These are phyloP conservation scores for Eupelmus urozonus DNA, from an alignment of 2,888 invertebrate genomes.

Conservation along the genomic window DNA sequence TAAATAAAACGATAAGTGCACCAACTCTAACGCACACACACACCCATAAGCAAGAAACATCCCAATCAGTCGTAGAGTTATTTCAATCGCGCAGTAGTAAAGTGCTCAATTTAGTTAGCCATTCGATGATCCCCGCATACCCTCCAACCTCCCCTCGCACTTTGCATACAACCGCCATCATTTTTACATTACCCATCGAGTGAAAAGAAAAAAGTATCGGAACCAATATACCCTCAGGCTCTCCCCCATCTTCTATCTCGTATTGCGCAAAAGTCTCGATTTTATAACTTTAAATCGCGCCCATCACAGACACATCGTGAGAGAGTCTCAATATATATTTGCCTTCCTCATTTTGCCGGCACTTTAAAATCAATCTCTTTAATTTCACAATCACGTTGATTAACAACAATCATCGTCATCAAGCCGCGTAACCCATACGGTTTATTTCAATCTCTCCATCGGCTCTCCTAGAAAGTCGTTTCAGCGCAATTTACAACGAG, in stretches of 20 bases:
- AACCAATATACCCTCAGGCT: not conserved
- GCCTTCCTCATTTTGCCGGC: constrained; percentile 38
- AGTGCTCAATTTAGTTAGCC: constrained; percentile 48
- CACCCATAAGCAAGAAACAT: constrained; percentile 24
- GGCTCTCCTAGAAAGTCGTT: constrained; percentile 25
- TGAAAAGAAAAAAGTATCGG: not conserved
- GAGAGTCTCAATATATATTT: constrained; percentile 16
- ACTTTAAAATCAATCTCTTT: constrained; percentile 59
- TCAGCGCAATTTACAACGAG: constrained; percentile 28
- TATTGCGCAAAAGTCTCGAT: constrained; percentile 24
- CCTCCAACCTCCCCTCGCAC: no score
- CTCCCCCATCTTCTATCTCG: not conserved
- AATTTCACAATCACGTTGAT: constrained; percentile 59
- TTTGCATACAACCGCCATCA: no score
- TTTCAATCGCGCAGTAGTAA: constrained; percentile 35
- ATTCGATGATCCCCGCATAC: constrained; percentile 40
- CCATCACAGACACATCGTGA: not conserved
- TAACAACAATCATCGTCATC: constrained; percentile 57
- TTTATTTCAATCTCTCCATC: constrained; percentile 27
- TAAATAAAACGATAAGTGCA: constrained; percentile 34
- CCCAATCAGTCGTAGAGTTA: constrained; percentile 50
- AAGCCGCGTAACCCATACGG: not conserved
- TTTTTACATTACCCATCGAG: not conserved
- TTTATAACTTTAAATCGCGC: constrained; percentile 25
- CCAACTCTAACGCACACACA: not conserved